These are phyloP conservation scores for Cydia amplana DNA, from an alignment of 1,140 invertebrate genomes.

Conservation along the genomic window DNA sequence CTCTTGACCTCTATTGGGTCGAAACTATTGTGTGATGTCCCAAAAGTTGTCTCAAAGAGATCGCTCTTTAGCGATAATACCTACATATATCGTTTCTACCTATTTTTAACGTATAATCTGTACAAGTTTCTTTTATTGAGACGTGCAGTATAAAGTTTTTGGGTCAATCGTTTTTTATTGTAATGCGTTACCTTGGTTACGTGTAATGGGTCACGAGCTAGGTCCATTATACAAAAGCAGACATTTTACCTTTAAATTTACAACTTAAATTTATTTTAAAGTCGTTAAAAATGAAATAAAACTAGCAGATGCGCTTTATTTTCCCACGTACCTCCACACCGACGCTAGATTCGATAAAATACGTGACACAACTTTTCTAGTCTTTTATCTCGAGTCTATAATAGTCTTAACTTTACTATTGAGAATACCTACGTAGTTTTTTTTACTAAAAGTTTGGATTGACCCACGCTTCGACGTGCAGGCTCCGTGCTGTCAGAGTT, in stretches of 20 bases:
- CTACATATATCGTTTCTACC: neutral
- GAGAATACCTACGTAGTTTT: neutral
- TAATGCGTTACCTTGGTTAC: no score
- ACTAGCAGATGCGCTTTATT: slow-evolving; percentile 8
- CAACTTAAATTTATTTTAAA: neutral
- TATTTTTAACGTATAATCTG: neutral
- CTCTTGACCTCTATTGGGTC: neutral
- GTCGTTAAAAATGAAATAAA: slow-evolving; percentile 6
- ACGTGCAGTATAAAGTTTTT: no score
- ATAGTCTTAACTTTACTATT: slow-evolving; percentile 2
- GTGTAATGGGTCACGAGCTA: neutral
- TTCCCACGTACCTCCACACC: neutral
- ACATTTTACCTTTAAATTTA: neutral
- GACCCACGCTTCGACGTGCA: no score
- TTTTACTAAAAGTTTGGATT: no score
- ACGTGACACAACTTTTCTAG: slow-evolving; percentile 9
- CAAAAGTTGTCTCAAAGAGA: neutral
- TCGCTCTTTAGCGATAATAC: neutral
- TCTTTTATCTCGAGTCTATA: neutral
- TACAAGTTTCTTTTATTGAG: no score
- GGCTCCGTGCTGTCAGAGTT: no score
- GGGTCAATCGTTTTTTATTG: no score
- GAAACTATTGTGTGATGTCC: neutral
- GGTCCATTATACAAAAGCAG: neutral
- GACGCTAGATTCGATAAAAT: slow-evolving; percentile 4